These are phyloP conservation scores for Agrypnia vestita DNA, from an alignment of 1,140 invertebrate genomes.

Conservation along the genomic window DNA sequence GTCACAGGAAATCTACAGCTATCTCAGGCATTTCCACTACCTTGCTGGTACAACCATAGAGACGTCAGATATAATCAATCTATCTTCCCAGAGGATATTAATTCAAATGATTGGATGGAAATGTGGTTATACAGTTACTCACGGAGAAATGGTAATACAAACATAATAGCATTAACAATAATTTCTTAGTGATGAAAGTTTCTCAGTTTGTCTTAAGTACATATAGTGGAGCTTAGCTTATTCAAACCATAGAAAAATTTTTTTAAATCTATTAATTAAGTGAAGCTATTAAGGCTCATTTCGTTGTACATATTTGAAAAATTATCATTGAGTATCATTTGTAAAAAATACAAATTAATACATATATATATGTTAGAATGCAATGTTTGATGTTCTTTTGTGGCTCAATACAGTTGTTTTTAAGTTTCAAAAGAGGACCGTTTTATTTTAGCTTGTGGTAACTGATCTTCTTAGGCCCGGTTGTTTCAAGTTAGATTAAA, in stretches of 20 bases:
- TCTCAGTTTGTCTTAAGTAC: background rate
- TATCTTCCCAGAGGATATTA: slow-evolving; percentile 67
- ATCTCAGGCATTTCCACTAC: slow-evolving; percentile 74
- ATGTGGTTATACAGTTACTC: slow-evolving; percentile 74
- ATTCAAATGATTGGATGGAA: slow-evolving; percentile 66
- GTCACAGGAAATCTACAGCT: slow-evolving; percentile 75
- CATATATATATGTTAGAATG: too few relatives aligned
- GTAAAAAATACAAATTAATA: too few relatives aligned
- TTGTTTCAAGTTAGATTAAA: too few relatives aligned
- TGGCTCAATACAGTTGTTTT: too few relatives aligned
- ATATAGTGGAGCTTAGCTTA: background rate
- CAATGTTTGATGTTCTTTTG: too few relatives aligned
- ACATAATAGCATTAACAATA: background rate
- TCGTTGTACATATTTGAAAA: too few relatives aligned
- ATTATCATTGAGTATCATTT: too few relatives aligned
- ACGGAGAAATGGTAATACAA: slow-evolving; percentile 73
- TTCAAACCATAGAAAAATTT: background rate
- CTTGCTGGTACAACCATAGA: slow-evolving; percentile 69
- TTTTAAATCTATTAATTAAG: background rate
- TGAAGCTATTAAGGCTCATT: too few relatives aligned
- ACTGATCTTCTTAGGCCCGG: too few relatives aligned
- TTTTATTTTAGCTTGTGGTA: too few relatives aligned
- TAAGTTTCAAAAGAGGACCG: too few relatives aligned
- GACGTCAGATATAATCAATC: slow-evolving; percentile 74
- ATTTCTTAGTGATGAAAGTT: background rate